Percentiles rank a stretch among this genome's conserved stretches.
These are phyloP conservation scores for Andrena minutula DNA, from an alignment of 2,888 invertebrate species.

Conservation along the genomic window DNA sequence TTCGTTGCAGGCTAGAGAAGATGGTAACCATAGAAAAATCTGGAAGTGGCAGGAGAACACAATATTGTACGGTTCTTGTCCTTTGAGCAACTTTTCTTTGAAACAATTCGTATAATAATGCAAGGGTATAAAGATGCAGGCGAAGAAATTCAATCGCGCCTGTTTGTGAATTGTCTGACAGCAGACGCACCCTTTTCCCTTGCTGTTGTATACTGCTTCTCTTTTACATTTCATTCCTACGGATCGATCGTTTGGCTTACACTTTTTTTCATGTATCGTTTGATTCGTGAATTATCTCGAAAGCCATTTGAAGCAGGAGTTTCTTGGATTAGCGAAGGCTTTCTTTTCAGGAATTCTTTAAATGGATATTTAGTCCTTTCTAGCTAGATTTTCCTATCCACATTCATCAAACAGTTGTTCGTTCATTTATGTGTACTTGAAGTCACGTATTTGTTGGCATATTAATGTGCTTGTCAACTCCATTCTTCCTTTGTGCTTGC, in stretches of 20 bases:
- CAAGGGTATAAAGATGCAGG: neutral
- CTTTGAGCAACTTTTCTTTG: neutral
- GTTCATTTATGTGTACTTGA: neutral
- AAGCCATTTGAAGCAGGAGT: no score
- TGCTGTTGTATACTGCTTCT: neutral
- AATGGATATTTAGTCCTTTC: neutral
- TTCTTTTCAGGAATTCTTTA: no score
- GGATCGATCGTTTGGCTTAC: neutral
- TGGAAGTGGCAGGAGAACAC: no score
- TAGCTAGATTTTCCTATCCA: neutral
- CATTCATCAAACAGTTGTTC: neutral
- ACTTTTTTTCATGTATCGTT: neutral
- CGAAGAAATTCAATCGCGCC: neutral
- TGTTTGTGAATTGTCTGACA: neutral
- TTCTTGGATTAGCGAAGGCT: no score
- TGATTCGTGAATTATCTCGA: neutral
- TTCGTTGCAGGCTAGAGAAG: neutral
- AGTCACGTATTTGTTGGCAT: neutral
- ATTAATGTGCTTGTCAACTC: conserved; percentile 5
- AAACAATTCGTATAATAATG: neutral
- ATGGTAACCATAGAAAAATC: neutral
- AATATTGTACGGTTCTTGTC: no score
- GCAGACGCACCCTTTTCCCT: neutral
- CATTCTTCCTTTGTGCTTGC: conserved; percentile 15
- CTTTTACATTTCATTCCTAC: neutral